Evolutionary conservation across 2,113 vertebrate species (phyloP), one percentile per base, ranked within the genome.

Genomic region (Monopterus albus): DNA sequence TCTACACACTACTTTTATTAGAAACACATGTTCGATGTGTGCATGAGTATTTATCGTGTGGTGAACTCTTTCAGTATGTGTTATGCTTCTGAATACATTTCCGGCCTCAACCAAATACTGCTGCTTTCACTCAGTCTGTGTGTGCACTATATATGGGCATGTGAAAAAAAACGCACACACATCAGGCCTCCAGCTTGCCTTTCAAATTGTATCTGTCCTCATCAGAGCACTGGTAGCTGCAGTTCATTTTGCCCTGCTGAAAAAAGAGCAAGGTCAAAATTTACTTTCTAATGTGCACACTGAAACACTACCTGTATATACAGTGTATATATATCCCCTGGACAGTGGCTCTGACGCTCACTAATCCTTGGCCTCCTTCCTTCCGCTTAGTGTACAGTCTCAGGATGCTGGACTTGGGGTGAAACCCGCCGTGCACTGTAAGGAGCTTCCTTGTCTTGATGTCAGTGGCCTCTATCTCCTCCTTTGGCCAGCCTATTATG

Each of bases 71-170:
- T 64, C 52, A 23, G 61, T 81, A 77, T 39, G 77, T 87, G 88
- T 83, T 73, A 71, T 66, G 77, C 88, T 87, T 87, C 88, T 84
- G 87, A 91, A 91, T 90, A 89, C 81, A 92, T 92, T 92, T 90
- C 88, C 81, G 82, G 82, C 65, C 62, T 63, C 29, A 2, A 59
- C 53, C 64, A 55, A 84, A 81, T 12, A 40, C 45, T 6, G 10
- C 68, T 64, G 38, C 73, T 35, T 78, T 47, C 72, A 36, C 63
- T 78, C 68, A 28, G 43, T 82, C 45, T 58, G n/a, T n/a, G n/a
- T 0, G 55, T 35, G 36, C 10, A 13, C 40, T 23, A 28, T 18
- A 26, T 25, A n/a, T n/a, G n/a, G n/a, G n/a, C n/a, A n/a, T n/a
- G n/a, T n/a, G 0, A 11, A 39, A 36, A 25, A 25, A 13, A 23